Evolutionary conservation across 2,888 invertebrate species (phyloP), one percentile per base, ranked within the genome.

Genomic region (Ichneumoninae sp.): DNA sequence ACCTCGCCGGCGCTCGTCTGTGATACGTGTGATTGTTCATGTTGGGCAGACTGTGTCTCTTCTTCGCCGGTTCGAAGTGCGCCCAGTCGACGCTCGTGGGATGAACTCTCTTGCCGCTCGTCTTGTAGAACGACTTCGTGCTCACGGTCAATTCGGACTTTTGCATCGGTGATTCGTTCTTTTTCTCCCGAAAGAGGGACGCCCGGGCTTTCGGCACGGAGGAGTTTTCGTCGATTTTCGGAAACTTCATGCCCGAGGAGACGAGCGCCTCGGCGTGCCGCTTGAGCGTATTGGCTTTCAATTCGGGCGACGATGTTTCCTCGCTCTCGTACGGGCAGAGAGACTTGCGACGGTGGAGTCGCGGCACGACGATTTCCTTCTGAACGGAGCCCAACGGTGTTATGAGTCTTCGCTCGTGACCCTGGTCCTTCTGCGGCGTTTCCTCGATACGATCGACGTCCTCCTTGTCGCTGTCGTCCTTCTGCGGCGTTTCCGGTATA

Each of bases 1-100:
- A 93, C 36, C 94, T 91, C 30, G 90, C 94, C 91, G 69, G 92
- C 89, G 82, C 92, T 90, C 81, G 65, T 77, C 60, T 66, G 44
- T 36, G 68, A 62, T 84, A 62, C 16, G 52, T 33, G 33, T 82
- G 79, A 75, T 72, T 75, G 33, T 26, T 62, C 10, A 47, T 44
- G 26, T 57, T 54, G 0, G 87, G 86, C 16, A 88, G 33, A 76
- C 87, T 88, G 69, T 85, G 82, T 13, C 88, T 74, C 68, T 87
- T 87, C 50, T 81, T 86, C 0, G 52, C n/a, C 7, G 33, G 22
- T 16, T 81, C 84, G n/a, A 30, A 3, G n/a, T 54, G 30, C 22
- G 30, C 60, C 75, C 62, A 71, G 0, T 85, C 86, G 40, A 85
- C 72, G 16, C 85, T 80, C 44, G 87, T 19, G 22, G 86, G 85